Evolutionary conservation across 1,140 invertebrate species (phyloP), one percentile per base, ranked within the genome.

Genomic region (Anoplolepis gracilipes): DNA sequence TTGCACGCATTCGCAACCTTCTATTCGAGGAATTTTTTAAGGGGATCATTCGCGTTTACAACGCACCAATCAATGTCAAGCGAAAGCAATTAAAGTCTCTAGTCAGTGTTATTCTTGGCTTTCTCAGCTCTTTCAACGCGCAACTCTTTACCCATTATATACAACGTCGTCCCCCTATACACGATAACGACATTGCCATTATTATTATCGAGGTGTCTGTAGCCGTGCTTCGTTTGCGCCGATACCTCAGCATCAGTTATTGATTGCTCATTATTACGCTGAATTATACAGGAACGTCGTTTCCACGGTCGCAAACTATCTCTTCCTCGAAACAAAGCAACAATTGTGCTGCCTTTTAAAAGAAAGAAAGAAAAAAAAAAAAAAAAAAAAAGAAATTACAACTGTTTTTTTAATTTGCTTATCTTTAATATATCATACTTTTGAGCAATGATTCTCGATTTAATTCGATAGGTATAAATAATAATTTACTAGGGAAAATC

Each of bases 221-320:
- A 69, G 33, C 25, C 39, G 19, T 25, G 62, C 78, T 59, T 72
- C 53, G 19, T 46, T 49, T 13, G 78, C 65, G 36, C 36, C 64
- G 49, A 81, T 61, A 70, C 77, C 33, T 81, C 49, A 81, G 78
- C 65, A 70, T 81, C 65, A 59, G 19, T 82, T 82, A 82, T 82
- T 82, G 78, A 82, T 82, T 42, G 72, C 25, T 82, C 53, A 57
- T 81, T 81, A 81, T 81, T 25, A 72, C 36, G 25, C 49, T 42
- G 33, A n/a, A 42, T 81, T 72, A 81, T 81, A 70, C 65, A 72
- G 65, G 65, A 55, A 42, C 65, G 65, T 81, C n/a, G 65, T 30
- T 55, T 10, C 1, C 28, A 46, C 42, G 42, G 11, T 61, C 42
- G 62, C 16, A 11, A 70, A 7, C 30, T 28, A 22, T 11, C 57